Evolutionary conservation across 2,888 invertebrate species (phyloP), one percentile per base, ranked within the genome.

Genomic region (Idaea straminata): DNA sequence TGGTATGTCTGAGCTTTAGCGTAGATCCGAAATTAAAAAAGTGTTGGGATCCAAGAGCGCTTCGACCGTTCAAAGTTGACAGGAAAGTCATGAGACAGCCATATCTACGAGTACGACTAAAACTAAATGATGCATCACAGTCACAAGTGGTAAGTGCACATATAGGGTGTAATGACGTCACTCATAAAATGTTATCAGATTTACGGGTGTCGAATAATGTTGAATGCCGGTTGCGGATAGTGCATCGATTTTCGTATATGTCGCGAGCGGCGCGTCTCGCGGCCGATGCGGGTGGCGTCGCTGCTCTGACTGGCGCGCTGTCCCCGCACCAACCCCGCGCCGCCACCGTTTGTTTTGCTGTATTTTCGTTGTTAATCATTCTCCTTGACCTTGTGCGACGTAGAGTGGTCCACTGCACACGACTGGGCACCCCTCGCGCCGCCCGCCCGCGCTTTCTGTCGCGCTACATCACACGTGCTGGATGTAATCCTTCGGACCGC

Each of bases 331-430:
- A 77, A 78, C 86, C 86, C 86, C 88, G 83, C 89, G 80, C 85
- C 84, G 83, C 84, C 87, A 86, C 85, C 89, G 88, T 91, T 91
- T 91, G 91, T 92, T 93, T 92, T 91, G 91, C 91, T 91, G 92
- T 92, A 92, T 91, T 92, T 92, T 93, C 90, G 91, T 91, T 91
- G 91, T 92, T 93, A 93, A 93, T 93, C 93, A 93, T 93, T 93
- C 93, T 92, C 93, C 93, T 93, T 92, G 92, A 93, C 92, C 91
- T 92, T 91, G 91, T 90, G 90, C 92, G 91, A 89, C 89, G 92
- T 85, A 84, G 89, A 92, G 91, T 92, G 92, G 92, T 91, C 92
- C 91, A 91, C 91, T 92, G 90, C 90, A 91, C 91, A 91, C 89
- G 89, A 90, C 85, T 89, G 89, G 85, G 85, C 88, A 88, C 90